Evolutionary conservation across 2,797 vertebrate genomes (phyloP), one percentile per base, ranked within the genome.

Genomic region (Enteromius afrohamiltoni): DNA sequence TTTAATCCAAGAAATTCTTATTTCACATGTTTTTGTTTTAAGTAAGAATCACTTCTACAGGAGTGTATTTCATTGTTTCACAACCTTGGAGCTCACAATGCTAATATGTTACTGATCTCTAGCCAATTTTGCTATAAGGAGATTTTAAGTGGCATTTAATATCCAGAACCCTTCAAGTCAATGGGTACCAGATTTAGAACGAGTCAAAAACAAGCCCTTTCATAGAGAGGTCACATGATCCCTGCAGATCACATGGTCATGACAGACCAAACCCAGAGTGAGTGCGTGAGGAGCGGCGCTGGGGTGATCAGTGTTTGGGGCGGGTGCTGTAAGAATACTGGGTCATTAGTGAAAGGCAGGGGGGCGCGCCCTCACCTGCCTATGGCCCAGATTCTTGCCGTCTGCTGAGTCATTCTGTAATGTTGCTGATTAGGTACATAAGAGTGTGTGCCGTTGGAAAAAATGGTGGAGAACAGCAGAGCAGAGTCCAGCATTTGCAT

Each of bases 171-270:
- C 13, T 40, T 58, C 3, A 42, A 58, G 31, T 60, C 6, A n/a
- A 1, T 23, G 13, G 40, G 42, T 76, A 26, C 34, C 51, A 58
- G 21, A 76, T 58, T 26, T 74, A 37, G 73, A 76, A 40, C n/a
- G 34, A 49, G 60, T 49, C 45, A 49, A 78, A 31, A 62, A 67
- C 62, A 77, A 82, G 85, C 65, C 69, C 70, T 76, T 3, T 69
- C 6, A 55, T 26, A 49, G 73, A 85, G 87, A 85, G 77, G 77
- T 87, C 87, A 89, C 88, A 89, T 87, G 71, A 88, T 88, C 88
- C 77, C 84, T 45, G 78, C 82, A 85, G 77, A 86, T 84, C 77
- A 85, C 76, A 73, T 62, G 65, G 69, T 84, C 69, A 83, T 10
- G 55, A 40, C 7, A 83, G 82, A 82, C 86, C 79, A 77, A 82